Conservation (phyloP, 2,797 vertebrate genomes). For the Hypotaenidia philippensis region DNA sequence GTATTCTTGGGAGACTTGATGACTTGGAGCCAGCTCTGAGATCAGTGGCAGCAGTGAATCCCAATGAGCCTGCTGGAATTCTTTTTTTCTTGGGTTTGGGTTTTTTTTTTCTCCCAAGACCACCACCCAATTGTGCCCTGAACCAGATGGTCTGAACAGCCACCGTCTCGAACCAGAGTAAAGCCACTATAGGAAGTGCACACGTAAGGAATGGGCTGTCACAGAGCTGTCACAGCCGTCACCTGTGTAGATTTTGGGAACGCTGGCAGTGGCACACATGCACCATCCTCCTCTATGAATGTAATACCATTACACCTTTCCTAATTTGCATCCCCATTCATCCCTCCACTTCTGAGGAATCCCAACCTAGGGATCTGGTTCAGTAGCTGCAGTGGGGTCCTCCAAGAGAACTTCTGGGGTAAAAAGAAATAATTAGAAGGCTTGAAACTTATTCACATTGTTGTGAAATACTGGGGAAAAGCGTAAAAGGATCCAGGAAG, state of each 20-base stretch:
- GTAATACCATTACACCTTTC: background rate
- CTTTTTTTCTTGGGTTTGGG: background rate
- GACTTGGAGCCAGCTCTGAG: background rate
- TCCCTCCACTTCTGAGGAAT: background rate
- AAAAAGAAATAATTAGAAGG: background rate
- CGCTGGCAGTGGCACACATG: background rate
- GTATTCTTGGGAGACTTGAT: background rate
- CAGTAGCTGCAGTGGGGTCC: background rate
- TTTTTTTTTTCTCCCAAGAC: background rate
- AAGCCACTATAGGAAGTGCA: background rate
- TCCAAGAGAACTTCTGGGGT: background rate
- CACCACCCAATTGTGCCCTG: background rate
- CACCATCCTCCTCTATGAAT: background rate
- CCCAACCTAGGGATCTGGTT: background rate
- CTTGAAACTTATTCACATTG: background rate
- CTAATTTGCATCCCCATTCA: background rate
- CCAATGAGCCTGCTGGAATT: background rate
- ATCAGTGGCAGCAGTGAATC: background rate
- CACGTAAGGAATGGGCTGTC: background rate
- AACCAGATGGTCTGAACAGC: background rate
- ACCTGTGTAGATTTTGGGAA: background rate
- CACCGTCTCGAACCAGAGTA: background rate
- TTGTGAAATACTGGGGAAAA: background rate
- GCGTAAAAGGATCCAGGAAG: background rate
- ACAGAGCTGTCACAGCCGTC: background rate